Evolutionary conservation across 2,113 vertebrate genomes (phyloP).

Genomic region (Rattus rattus): DNA sequence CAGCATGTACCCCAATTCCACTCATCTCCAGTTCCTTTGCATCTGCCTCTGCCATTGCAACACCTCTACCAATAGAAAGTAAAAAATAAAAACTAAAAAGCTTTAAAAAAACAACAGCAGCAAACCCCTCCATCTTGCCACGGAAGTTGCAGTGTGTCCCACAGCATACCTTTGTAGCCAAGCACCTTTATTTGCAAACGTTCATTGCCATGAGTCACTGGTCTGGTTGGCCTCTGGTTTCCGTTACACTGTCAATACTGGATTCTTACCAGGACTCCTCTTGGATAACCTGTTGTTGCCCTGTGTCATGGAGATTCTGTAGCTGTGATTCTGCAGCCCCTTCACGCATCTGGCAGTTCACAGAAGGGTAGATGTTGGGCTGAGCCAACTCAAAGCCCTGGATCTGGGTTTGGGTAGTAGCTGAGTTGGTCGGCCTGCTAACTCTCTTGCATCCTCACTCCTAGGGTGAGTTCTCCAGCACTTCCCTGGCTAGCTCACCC

Average conservation of each 20-base stretch:
- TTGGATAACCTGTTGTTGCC: background rate
- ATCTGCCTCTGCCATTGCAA: background rate
- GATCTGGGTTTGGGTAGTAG: background rate
- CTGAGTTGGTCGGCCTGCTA: background rate
- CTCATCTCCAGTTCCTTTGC: background rate
- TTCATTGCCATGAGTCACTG: background rate
- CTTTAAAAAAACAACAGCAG: background rate
- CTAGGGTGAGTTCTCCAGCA: background rate
- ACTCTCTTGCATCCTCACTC: background rate
- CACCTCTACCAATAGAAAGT: background rate
- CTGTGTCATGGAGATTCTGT: background rate
- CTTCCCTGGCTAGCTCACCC: background rate
- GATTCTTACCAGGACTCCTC: background rate
- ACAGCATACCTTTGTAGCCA: background rate
- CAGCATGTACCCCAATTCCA: background rate
- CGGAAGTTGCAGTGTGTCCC: background rate
- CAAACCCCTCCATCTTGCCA: background rate
- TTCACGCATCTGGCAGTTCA: background rate
- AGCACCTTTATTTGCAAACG: background rate
- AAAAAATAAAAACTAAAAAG: background rate
- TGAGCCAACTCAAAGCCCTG: background rate
- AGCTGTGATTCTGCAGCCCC: background rate
- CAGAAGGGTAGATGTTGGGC: background rate
- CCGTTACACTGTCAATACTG: background rate
- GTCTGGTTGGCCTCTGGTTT: background rate